Conservation (phyloP, 2,797 vertebrate genomes). For the Eulemur albifrons region DNA sequence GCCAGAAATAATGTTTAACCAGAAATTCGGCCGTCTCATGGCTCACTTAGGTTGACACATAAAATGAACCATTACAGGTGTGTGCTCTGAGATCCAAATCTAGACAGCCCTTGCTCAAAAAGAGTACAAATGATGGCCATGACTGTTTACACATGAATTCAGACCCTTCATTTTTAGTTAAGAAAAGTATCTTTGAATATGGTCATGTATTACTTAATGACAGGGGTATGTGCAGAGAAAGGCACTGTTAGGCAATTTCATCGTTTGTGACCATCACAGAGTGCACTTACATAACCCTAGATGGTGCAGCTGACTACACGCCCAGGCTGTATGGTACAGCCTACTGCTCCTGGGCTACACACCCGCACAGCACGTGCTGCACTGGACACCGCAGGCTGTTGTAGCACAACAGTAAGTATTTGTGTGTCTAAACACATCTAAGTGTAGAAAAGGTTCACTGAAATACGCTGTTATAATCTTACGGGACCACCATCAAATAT, state of each 20-base stretch:
- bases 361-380: not conserved
- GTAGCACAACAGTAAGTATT: not conserved
- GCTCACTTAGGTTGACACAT: not conserved
- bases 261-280: not conserved
- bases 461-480: not conserved
- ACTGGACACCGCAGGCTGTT: not conserved
- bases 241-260: not conserved
- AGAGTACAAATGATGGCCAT: not conserved
- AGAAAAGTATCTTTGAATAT: not conserved
- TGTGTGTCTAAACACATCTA: not conserved
- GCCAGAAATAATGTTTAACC: not conserved
- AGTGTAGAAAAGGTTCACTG: not conserved
- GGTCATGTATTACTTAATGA: not conserved
- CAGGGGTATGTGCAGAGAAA: not conserved
- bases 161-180: not conserved
- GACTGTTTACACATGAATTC: not conserved
- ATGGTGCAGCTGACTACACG: accelerated
- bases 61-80: not conserved
- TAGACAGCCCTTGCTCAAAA: not conserved
- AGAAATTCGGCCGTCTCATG: not conserved
- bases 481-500: not conserved
- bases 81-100: not conserved
- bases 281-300: not conserved
- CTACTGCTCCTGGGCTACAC: not conserved
- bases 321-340: too few relatives aligned